Base-by-base conservation (phyloP, 2,888 invertebrate genomes). In the Amphipoea lucens region DNA sequence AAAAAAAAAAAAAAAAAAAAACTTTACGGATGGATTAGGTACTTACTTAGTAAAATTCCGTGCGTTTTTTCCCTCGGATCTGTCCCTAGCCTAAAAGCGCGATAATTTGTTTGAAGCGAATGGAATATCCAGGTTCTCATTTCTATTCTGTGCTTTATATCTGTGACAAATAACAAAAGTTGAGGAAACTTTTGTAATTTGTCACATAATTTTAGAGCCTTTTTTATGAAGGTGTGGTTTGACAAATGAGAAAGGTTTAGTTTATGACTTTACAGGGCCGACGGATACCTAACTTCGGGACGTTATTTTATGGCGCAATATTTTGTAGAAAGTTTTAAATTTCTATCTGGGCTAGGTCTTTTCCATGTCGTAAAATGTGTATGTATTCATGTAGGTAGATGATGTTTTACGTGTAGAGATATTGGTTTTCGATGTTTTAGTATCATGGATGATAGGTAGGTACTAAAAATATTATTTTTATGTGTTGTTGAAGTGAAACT, bases 121-220 rank as follows among this genome's bases (percentile, higher is more conserved):
- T 54, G n/a, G 40, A 40, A 40, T 40, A 40, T 40, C 4, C 7
- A 29, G 29, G 29, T 65, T 57, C 2, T 65, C n/a, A 65, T 71
- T 45, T 1, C 14, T 73, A 48, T 57, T 60, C 17, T 45, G 23
- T 45, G 2, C 17, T 62, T 45, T 63, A 29, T 36, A 17, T 23
- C 36, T 76, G 51, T 45, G 42, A 77, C 17, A 63, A 80, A 62
- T 45, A 40, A 36, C 14, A 77, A 79, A 82, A 77, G 45, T 62
- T 54, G 29, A 23, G 40, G 42, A 68, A 77, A 80, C 80, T 77
- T 82, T 81, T 62, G 65, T 87, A 85, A 85, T 87, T 87, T 86
- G 78, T 89, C 74, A 87, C 79, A 82, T 91, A 89, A 91, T 91
- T 88, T 89, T 85, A 88, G 73, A 90, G 88, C 77, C 83, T 90